Evolutionary conservation across 1,140 invertebrate genomes (phyloP).

Genomic region (Tetragnatha versicolor): DNA sequence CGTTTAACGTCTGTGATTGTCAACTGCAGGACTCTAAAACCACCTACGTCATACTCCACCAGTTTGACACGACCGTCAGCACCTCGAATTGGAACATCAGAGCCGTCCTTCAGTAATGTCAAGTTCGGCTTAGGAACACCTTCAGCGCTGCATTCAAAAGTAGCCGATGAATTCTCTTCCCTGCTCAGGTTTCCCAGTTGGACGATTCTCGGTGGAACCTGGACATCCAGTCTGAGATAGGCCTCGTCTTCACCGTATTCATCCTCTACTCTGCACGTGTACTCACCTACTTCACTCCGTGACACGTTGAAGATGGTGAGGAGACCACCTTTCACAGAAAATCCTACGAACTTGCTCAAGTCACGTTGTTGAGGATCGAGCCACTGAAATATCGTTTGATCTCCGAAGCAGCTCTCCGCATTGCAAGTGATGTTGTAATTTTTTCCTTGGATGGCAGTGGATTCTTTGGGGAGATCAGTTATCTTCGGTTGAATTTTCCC

Average conservation of each 20-base stretch:
- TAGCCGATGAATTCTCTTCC: slow-evolving; percentile 70
- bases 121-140: slow-evolving; percentile 80
- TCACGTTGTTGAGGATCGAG: slow-evolving; percentile 68
- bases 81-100: no score
- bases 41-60: background rate
- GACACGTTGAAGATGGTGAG: slow-evolving; percentile 79
- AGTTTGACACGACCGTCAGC: slow-evolving; percentile 17
- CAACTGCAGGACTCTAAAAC: slow-evolving; percentile 3
- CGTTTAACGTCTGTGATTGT: slow-evolving; percentile 14
- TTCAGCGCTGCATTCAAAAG: slow-evolving; percentile 76
- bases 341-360: slow-evolving; percentile 72
- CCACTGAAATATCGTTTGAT: no score
- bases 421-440: no score
- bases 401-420: no score
- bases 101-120: slow-evolving; percentile 73
- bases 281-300: slow-evolving; percentile 78
- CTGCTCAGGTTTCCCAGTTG: slow-evolving; percentile 78
- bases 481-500: no score
- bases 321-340: slow-evolving; percentile 71
- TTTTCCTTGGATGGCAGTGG: no score
- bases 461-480: no score
- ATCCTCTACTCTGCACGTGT: slow-evolving; percentile 83
- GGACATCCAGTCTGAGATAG: slow-evolving; percentile 67
- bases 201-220: slow-evolving; percentile 75
- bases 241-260: slow-evolving; percentile 72